Base-by-base conservation (phyloP, 2,888 invertebrate genomes). In the Chrysolina americana region DNA sequence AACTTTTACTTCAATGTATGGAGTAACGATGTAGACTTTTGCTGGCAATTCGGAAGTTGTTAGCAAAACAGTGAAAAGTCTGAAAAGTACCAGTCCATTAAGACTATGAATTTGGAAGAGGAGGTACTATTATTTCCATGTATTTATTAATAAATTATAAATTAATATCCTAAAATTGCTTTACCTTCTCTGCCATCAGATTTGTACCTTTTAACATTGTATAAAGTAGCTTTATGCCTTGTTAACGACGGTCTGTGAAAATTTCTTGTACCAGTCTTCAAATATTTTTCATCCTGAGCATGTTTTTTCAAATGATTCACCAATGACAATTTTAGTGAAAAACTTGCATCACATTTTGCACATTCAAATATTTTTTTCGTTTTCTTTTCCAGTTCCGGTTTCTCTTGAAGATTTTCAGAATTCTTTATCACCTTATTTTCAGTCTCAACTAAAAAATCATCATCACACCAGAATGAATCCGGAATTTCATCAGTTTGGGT, bases 301-400 rank as follows among this genome's bases (percentile, higher is more conserved):
- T 74, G 74, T 21, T 64, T 48, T 65, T 71, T 70, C 41, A 76
- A 63, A 59, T 76, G 76, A 41, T 63, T 19, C 15, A 74, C 59
- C 21, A 76, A 65, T 53, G 70, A 69, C 15, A 63, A 48, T 56
- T 76, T 74, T 2, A 48, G 47, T 19, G 36, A 13, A 65, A 76
- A 76, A 59, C 53, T 72, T 36, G 70, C 70, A 9, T 62, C 53
- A 70, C 76, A 76, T 68, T 71, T 65, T 19, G 71, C 72, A 70
- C 76, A 76, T 23, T 76, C 63, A 28, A 76, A 76, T 9, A 15
- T 41, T 73, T 56, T 13, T 15, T 47, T 21, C 19, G 9, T 47
- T 41, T 48, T 28, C 23, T 68, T 19, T 53, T 71, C 21, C 11
- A 15, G 44, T 10, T 63, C 17, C 41, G n/a, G 36, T 56, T 70